Evolutionary conservation across 2,888 invertebrate genomes (phyloP).

Genomic region (Scaptodrosophila latifasciaeformis): DNA sequence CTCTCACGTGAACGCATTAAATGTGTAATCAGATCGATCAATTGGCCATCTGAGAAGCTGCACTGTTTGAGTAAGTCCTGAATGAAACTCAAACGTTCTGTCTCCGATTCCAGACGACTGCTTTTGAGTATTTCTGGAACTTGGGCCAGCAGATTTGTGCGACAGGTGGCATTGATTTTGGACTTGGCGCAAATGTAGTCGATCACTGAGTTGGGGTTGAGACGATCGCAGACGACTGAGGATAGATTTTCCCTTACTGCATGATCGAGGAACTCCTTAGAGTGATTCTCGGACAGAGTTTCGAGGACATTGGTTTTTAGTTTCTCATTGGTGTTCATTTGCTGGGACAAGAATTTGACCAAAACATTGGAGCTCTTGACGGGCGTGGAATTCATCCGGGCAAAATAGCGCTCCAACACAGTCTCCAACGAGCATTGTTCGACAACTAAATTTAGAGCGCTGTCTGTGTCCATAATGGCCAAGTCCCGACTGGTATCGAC

Average conservation of each 20-base stretch:
- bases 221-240: slow-evolving; percentile 73
- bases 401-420: slow-evolving; percentile 66
- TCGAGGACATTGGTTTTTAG: slow-evolving; percentile 70
- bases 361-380: slow-evolving; percentile 51
- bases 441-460: slow-evolving; percentile 56
- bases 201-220: slow-evolving; percentile 71
- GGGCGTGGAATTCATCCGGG: slow-evolving; percentile 35
- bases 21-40: slow-evolving; percentile 63
- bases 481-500: slow-evolving; percentile 27
- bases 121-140: slow-evolving; percentile 62
- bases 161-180: slow-evolving; percentile 67
- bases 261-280: slow-evolving; percentile 73
- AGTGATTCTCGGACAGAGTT: slow-evolving; percentile 72
- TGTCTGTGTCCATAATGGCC: slow-evolving; percentile 39
- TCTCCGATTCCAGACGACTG: slow-evolving; percentile 46
- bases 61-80: slow-evolving; percentile 53
- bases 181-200: slow-evolving; percentile 73
- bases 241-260: slow-evolving; percentile 74
- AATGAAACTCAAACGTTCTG: slow-evolving; percentile 61
- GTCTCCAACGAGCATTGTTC: slow-evolving; percentile 58
- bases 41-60: slow-evolving; percentile 56
- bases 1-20: slow-evolving; percentile 54
- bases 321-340: slow-evolving; percentile 67
- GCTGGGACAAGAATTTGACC: slow-evolving; percentile 64
- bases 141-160: slow-evolving; percentile 63